Percentiles rank a stretch among this genome's conserved stretches.
Evolutionary conservation across 2,888 invertebrate species (phyloP).

Genomic region (Amorpha juglandis): DNA sequence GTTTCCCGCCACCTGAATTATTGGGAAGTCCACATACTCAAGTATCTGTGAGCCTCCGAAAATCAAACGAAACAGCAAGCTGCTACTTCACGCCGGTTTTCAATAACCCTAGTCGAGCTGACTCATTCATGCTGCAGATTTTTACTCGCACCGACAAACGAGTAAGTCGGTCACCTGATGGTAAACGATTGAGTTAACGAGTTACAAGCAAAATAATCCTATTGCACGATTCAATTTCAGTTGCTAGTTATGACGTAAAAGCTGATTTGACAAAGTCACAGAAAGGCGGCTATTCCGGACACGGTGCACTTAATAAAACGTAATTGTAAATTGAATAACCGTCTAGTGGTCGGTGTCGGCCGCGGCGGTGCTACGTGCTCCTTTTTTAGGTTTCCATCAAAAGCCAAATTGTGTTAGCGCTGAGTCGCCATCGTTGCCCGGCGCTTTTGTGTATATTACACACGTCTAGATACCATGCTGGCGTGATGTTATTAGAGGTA

Average conservation of each 20-base stretch:
- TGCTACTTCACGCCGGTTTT: too few species aligned
- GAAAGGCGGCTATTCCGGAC: neutral
- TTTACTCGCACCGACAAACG: too few species aligned
- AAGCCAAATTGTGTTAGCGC: conserved; percentile 17
- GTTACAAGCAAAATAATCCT: too few species aligned
- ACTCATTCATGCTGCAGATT: too few species aligned
- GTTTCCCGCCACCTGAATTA: too few species aligned
- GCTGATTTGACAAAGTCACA: neutral
- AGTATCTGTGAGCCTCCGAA: too few species aligned
- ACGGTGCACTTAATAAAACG: neutral
- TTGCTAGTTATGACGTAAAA: neutral
- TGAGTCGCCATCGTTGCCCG: neutral
- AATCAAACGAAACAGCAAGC: too few species aligned
- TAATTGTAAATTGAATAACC: conserved; percentile 3
- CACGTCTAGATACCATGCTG: neutral
- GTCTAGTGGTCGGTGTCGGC: neutral
- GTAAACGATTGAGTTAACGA: too few species aligned
- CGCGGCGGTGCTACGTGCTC: neutral
- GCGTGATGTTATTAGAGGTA: neutral
- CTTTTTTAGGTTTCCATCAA: conserved; percentile 22
- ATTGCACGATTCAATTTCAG: too few species aligned
- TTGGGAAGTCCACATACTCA: too few species aligned
- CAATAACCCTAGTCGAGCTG: too few species aligned
- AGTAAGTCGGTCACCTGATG: too few species aligned
- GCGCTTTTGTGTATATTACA: neutral